Evolutionary conservation across 1,140 invertebrate genomes (phyloP), one percentile per base, ranked within the genome.

Genomic region (Drosophila parabipectinata): DNA sequence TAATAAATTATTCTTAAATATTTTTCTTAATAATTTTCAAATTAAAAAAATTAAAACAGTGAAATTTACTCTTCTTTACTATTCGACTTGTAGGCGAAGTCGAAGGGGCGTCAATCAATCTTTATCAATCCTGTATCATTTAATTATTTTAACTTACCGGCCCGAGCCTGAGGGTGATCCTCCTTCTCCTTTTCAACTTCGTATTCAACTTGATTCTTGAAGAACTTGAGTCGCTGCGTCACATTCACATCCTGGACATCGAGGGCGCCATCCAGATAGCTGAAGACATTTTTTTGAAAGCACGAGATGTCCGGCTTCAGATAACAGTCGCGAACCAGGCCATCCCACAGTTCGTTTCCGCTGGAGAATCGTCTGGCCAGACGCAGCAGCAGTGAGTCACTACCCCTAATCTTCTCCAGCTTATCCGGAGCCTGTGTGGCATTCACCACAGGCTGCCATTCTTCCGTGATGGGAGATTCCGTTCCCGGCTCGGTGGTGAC

Each of bases 271-370:
- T 96, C 94, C 45, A 97, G 82, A 81, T 95, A 96, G 8, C 93
- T 92, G 76, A 95, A 95, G 4, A 96, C 94, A 77, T 95, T 96
- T 69, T 95, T 96, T 77, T 96, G 95, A 26, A 97, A 95, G 78
- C 96, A 97, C 41, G 94, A 94, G 77, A 96, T 93, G 41, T 94
- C 94, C 18, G 95, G 94, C 60, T 93, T 93, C 18, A 92, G 92
- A 18, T 93, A 93, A 73, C 96, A 97, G 73, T 96, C 94, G 51
- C 94, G 94, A 37, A 96, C 92, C 21, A 96, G 93, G 14, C 94
- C 94, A 58, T 94, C 94, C 95, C 95, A 96, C 24, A 96, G 92
- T 54, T 93, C 92, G 66, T 96, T 96, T 47, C 94, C 95, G 60
- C 93, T 94, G 24, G 92, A 92, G 62, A 94, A 94, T 4, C 77